Percentiles rank a stretch among this genome's conserved stretches.
phyloP scores from a whole-genome alignment of 1,140 invertebrate species.

The Aporrectodea caliginosa region DNA sequence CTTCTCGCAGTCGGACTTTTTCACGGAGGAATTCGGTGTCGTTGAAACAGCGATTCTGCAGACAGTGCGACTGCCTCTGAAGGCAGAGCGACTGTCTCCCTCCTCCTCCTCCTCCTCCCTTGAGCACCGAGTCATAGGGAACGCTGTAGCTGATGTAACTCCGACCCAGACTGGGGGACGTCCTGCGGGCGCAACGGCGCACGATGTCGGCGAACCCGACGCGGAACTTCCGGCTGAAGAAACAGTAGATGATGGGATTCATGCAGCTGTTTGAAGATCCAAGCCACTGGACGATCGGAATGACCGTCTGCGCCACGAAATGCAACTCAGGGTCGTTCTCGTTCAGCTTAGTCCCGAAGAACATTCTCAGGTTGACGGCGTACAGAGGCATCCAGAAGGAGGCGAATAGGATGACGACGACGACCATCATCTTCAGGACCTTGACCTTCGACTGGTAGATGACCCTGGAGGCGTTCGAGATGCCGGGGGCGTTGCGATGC shows the following conservation, averaged over 20 bases:
- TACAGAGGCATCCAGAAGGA: slow-evolving; percentile 92
- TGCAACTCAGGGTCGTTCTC: background rate
- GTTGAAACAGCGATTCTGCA: background rate
- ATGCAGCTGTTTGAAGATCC: slow-evolving; percentile 93
- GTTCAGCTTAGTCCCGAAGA: slow-evolving; percentile 33
- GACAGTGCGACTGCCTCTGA: background rate
- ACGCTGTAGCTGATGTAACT: background rate
- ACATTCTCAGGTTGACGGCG: slow-evolving; percentile 46
- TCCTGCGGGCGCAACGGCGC: background rate
- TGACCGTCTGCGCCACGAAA: slow-evolving; percentile 70
- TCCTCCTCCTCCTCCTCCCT: background rate
- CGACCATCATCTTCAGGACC: slow-evolving; percentile 83
- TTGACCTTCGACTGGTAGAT: slow-evolving; percentile 46
- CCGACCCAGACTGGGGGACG: background rate
- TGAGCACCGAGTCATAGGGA: background rate
- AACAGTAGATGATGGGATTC: slow-evolving; percentile 95
- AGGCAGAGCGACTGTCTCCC: background rate
- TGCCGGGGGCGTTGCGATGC: slow-evolving; percentile 75
- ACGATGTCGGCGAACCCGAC: slow-evolving; percentile 65
- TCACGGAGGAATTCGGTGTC: background rate
- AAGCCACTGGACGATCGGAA: slow-evolving; percentile 90
- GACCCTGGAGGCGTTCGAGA: slow-evolving; percentile 40
- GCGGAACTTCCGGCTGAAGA: slow-evolving; percentile 92
- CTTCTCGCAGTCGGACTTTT: background rate
- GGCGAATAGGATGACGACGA: slow-evolving; percentile 89